These are phyloP conservation scores for Drosophila imparisetae DNA, from an alignment of 2,888 invertebrate species.

Conservation along the genomic window DNA sequence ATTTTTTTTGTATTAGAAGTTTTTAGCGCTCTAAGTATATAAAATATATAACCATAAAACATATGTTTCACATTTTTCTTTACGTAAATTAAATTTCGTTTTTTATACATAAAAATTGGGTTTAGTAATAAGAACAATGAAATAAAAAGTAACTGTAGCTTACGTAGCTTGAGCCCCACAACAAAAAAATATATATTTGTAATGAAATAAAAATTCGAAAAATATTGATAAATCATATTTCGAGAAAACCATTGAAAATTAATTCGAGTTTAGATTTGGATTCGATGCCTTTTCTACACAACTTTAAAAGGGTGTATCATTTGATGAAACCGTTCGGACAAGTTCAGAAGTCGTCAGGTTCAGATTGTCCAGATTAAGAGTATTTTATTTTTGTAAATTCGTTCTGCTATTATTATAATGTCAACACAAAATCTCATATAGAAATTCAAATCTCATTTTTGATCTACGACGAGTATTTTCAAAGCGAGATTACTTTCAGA, in stretches of 20 bases:
- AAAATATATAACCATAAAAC: constrained; percentile 65
- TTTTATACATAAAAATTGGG: constrained; percentile 66
- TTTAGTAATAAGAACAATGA: constrained; percentile 64
- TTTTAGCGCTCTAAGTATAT: constrained; percentile 54
- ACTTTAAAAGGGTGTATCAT: constrained; percentile 10
- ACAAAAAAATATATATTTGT: constrained; percentile 51
- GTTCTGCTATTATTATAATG: background rate
- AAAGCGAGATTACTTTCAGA: constrained; percentile 4
- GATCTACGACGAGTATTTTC: background rate
- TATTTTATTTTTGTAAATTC: constrained; percentile 13
- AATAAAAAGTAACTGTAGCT: constrained; percentile 58
- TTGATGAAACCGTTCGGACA: constrained; percentile 15
- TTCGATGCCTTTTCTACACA: constrained; percentile 8
- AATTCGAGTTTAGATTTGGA: constrained; percentile 26
- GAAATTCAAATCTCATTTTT: background rate
- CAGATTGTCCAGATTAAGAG: background rate
- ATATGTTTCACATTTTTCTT: constrained; percentile 69
- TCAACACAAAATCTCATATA: background rate
- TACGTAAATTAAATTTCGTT: constrained; percentile 66
- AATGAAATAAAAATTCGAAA: constrained; percentile 18
- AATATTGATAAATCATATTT: constrained; percentile 25
- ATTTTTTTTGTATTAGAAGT: constrained; percentile 50
- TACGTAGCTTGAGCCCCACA: constrained; percentile 76
- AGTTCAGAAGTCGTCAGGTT: background rate
- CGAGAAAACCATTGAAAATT: constrained; percentile 21